phyloP scores from a whole-genome alignment of 2,797 vertebrate species.

The Lutjanus campechanus region DNA sequence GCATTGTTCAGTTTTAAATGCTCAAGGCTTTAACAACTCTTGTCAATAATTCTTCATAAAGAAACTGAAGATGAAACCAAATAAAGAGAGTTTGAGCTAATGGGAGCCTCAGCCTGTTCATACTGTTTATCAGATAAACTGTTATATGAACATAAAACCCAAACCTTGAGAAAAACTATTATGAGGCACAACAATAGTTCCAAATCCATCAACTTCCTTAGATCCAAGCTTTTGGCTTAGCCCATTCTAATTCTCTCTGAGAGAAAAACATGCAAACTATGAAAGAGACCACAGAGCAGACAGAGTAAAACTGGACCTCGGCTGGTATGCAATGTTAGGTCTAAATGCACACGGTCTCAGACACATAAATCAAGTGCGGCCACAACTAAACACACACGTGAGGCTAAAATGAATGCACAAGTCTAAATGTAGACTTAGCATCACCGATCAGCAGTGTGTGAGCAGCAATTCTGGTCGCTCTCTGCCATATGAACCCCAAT shows the following conservation, averaged over 20 bases:
- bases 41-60: not conserved
- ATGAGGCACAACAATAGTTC: slow-evolving; percentile 3
- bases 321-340: slow-evolving; percentile 47
- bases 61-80: slow-evolving; percentile 7
- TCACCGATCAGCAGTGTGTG: slow-evolving; percentile 25
- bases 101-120: not conserved
- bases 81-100: not conserved
- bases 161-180: slow-evolving; percentile 3
- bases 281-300: slow-evolving; percentile 54
- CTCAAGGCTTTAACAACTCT: not conserved
- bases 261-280: slow-evolving; percentile 24
- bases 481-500: slow-evolving; percentile 30
- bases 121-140: not conserved
- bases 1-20: not conserved
- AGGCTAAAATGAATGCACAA: slow-evolving; percentile 32
- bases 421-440: slow-evolving; percentile 36
- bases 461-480: slow-evolving; percentile 22
- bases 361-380: slow-evolving; percentile 53
- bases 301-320: slow-evolving; percentile 38
- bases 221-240: slow-evolving; percentile 11
- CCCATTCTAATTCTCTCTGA: not conserved
- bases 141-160: not conserved
- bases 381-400: slow-evolving; percentile 43
- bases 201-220: not conserved
- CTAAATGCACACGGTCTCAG: slow-evolving; percentile 40